Conservation (phyloP, 2,797 vertebrate species). For the Argyrosomus regius region DNA sequence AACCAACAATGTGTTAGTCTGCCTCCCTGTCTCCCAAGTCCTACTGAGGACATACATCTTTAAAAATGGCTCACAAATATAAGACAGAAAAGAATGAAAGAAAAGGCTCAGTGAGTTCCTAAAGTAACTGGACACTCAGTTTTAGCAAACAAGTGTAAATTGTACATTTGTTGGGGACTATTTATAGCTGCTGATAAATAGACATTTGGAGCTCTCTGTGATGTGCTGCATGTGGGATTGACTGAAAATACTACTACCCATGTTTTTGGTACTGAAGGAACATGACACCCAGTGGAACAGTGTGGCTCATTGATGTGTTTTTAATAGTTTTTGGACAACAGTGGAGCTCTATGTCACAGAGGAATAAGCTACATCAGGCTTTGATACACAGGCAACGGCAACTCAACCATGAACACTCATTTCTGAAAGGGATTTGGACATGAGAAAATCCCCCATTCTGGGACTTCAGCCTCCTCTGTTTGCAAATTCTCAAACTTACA, state of each 20-base stretch:
- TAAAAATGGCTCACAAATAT: conserved; percentile 6
- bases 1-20: neutral
- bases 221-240: neutral
- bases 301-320: conserved; percentile 9
- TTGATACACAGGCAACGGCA: neutral
- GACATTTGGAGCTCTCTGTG: neutral
- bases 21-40: neutral
- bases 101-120: neutral
- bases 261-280: conserved; percentile 3
- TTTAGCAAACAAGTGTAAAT: neutral
- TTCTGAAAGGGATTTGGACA: neutral
- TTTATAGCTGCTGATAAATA: conserved; percentile 14
- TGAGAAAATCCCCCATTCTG: neutral
- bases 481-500: neutral
- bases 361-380: neutral
- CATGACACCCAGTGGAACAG: conserved; percentile 7
- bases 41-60: neutral
- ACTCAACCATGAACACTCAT: neutral
- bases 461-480: neutral
- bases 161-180: neutral
- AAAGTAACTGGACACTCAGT: neutral
- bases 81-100: neutral
- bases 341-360: neutral
- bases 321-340: conserved; percentile 7
- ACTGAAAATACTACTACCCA: conserved; percentile 12